Evolutionary conservation across 2,113 vertebrate genomes (phyloP), one percentile per base, ranked within the genome.

Genomic region (Catagonus wagneri): DNA sequence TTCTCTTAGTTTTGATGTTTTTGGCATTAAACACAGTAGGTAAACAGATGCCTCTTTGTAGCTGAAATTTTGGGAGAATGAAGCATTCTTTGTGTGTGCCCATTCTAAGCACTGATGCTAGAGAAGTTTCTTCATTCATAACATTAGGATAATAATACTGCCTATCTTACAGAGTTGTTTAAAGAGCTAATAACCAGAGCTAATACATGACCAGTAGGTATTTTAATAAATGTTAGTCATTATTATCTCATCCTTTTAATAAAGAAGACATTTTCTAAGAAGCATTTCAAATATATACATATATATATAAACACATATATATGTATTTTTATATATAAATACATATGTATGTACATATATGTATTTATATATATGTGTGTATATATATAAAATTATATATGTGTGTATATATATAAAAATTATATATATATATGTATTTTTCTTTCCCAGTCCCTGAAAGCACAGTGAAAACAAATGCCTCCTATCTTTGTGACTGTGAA

Each of bases 231-330:
- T 87, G 61, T 54, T 79, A 56, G 50, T 68, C 54, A 56, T 75
- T 84, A 34, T 81, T 78, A 65, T 85, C 22, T 23, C 4, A 74
- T 16, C 36, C 16, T 22, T 93, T 74, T 39, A 66, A 93, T 87
- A 34, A 84, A 60, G 19, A 80, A 79, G 74, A 68, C n/a, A 22
- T 78, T 95, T 94, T 94, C 44, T 9, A 25, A 83, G 84, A 93
- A 56, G 25, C 63, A 50, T 91, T 88, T 78, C n/a, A 15, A 27
- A 52, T 60, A 44, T 44, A 44, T 44, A 44, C 8, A 44, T 44
- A 44, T 44, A 44, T 44, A 44, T n/a, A n/a, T n/a, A n/a, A n/a
- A n/a, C n/a, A n/a, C n/a, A n/a, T 8, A 44, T 44, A 44, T 44
- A 44, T 44, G 8, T 44, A 44, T n/a, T n/a, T n/a, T n/a, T 44